Percentiles rank a stretch among this genome's conserved stretches.
These are phyloP conservation scores for Pterocles burchelli DNA, from an alignment of 2,113 vertebrate species.

Conservation along the genomic window DNA sequence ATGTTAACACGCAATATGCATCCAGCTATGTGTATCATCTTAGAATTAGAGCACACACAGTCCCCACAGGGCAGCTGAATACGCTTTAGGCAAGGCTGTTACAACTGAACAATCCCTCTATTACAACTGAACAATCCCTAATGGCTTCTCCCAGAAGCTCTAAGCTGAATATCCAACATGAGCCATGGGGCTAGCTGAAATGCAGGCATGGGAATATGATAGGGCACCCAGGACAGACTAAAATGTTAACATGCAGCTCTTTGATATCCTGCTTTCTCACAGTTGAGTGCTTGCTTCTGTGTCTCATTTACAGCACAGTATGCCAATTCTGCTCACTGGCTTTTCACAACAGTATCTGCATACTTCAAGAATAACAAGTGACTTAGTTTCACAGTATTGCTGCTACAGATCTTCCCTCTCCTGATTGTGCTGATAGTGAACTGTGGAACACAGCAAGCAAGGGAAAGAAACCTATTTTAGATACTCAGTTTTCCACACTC, in stretches of 20 bases:
- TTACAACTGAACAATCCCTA: background rate
- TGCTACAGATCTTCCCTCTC: background rate
- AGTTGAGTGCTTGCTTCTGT: background rate
- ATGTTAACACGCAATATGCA: background rate
- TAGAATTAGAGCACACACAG: background rate
- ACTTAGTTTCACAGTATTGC: background rate
- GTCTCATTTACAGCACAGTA: background rate
- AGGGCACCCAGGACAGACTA: background rate
- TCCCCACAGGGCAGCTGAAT: background rate
- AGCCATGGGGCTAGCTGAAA: background rate
- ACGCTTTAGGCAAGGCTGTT: background rate
- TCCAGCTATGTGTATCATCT: background rate
- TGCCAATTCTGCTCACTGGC: background rate
- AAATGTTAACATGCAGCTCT: background rate
- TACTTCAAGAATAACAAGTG: background rate
- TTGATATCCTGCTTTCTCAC: background rate
- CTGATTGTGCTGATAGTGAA: background rate
- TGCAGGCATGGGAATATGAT: background rate
- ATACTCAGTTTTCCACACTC: rapidly evolving
- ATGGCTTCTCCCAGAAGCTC: background rate
- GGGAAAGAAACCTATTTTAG: background rate
- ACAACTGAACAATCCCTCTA: background rate
- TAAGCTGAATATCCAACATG: background rate
- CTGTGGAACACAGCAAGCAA: background rate
- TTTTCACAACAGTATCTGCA: background rate